These are phyloP conservation scores for Uria lomvia DNA, from an alignment of 2,113 vertebrate genomes.

Conservation along the genomic window DNA sequence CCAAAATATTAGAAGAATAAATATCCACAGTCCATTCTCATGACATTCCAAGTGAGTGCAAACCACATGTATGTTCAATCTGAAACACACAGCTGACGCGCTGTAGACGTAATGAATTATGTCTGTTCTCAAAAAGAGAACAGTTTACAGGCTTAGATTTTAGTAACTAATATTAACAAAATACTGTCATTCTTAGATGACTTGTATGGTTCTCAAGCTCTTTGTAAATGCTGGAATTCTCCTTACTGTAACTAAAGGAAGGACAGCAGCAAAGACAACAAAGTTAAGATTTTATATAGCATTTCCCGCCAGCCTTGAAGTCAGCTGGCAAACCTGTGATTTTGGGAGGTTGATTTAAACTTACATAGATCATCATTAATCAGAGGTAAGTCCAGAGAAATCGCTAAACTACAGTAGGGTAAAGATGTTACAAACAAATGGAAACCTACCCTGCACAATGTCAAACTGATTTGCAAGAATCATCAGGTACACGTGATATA, in stretches of 20 bases:
- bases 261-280: neutral
- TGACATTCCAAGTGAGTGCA: neutral
- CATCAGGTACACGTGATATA: neutral
- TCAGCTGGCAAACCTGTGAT: neutral
- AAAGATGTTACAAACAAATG: neutral
- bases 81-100: neutral
- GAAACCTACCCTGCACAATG: neutral
- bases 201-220: neutral
- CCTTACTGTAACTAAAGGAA: neutral
- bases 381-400: neutral
- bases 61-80: neutral
- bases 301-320: neutral
- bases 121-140: neutral
- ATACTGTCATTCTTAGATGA: neutral
- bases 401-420: neutral
- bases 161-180: neutral
- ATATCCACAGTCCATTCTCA: neutral
- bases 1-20: neutral
- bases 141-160: neutral
- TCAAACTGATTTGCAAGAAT: neutral
- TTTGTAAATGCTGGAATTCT: neutral
- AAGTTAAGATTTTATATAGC: neutral
- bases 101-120: neutral
- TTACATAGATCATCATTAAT: neutral
- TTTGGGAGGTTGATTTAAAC: neutral